A percentile compares a stretch with the other conserved stretches of the same genome.
Conservation (phyloP, 2,797 vertebrate genomes). For the Halcyon chelicuti region DNA sequence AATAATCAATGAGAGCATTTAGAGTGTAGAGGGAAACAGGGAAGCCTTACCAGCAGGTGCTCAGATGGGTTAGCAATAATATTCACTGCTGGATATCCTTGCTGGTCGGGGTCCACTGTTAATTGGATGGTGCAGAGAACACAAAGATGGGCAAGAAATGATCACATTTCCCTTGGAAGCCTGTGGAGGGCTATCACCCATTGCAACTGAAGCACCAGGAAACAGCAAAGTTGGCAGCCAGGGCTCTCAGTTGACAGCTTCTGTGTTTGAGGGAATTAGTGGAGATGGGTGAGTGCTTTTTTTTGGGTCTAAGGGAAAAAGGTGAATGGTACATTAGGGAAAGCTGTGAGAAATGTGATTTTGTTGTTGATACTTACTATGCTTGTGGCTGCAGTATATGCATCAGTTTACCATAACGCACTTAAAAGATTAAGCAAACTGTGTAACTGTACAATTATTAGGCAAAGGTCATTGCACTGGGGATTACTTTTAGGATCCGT, state of each 20-base stretch:
- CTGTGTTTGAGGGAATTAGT: background rate
- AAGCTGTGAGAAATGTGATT: background rate
- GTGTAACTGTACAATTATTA: background rate
- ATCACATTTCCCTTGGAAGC: constrained; percentile 33
- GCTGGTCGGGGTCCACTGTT: constrained; percentile 41
- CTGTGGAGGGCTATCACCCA: constrained; percentile 17
- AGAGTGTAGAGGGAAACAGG: constrained; percentile 38
- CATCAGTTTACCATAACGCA: background rate
- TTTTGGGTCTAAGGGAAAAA: background rate
- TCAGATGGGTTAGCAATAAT: constrained; percentile 53
- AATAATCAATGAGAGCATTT: constrained; percentile 70
- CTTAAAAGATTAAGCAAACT: background rate
- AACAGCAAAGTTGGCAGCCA: background rate
- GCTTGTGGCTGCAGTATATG: background rate
- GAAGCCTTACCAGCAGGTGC: constrained; percentile 57
- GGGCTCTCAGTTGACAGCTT: background rate
- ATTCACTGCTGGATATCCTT: constrained; percentile 51
- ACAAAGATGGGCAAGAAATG: constrained; percentile 32
- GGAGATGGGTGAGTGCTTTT: background rate
- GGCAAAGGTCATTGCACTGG: background rate
- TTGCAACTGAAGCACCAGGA: constrained; percentile 4
- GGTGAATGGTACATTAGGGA: background rate
- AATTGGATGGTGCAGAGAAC: constrained; percentile 59
- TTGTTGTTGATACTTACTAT: background rate
- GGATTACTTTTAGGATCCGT: background rate